Evolutionary conservation across 2,888 invertebrate species (phyloP), one percentile per base, ranked within the genome.

Genomic region (Actias luna): DNA sequence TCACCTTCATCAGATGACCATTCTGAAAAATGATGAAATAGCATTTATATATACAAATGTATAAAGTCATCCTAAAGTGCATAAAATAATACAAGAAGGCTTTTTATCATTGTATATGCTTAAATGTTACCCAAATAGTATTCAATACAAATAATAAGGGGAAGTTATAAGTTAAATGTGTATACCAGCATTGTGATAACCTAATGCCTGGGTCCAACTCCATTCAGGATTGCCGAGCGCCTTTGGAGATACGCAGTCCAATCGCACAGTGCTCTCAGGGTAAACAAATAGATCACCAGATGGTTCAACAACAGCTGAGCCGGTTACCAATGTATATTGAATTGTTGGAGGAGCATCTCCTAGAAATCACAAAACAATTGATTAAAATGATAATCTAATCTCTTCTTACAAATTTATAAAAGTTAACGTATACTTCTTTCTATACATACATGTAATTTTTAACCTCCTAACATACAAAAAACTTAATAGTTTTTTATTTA

Each of bases 341-440:
- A 97, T 95, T 14, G 97, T 96, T 5, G 97, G 97, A 0, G 97
- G 97, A 46, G 96, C 96, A 76, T 96, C 96, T 72, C 96, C 97
- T 96, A 80, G 16, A 70, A 63, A 31, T 62, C 16, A 52, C 33
- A 7, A 14, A 2, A 25, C 39, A 7, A 0, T n/a, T 39, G 7
- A n/a, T 16, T n/a, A n/a, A n/a, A n/a, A n/a, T n/a, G n/a, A n/a
- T n/a, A n/a, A n/a, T n/a, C n/a, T n/a, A n/a, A n/a, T n/a, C n/a
- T n/a, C n/a, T n/a, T n/a, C n/a, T n/a, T n/a, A n/a, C n/a, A n/a
- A n/a, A n/a, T n/a, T n/a, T n/a, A n/a, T n/a, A n/a, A n/a, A n/a
- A n/a, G n/a, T n/a, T n/a, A n/a, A n/a, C n/a, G n/a, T n/a, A n/a
- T 35, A 12, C 12, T 12, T 35, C 7, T 12, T 35, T 35, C 7